Conservation (phyloP, 2,113 vertebrate genomes). For the Nanorana parkeri region DNA sequence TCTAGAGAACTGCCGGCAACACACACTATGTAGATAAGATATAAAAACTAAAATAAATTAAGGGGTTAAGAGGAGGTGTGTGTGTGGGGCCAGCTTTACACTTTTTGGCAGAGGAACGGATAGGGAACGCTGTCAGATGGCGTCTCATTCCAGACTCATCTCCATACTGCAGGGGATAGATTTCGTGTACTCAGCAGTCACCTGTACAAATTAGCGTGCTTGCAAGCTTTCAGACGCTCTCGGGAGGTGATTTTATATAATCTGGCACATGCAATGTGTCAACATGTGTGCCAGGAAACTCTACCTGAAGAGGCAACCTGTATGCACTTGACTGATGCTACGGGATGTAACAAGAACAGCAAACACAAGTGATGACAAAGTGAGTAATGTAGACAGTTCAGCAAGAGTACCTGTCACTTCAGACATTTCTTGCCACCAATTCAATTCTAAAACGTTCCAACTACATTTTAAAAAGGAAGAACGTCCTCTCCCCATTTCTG, state of each 20-base stretch:
- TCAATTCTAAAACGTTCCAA: too few species aligned
- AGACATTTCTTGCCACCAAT: too few species aligned
- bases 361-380: background rate
- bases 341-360: background rate
- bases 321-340: background rate
- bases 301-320: constrained; percentile 12
- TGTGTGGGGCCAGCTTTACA: too few species aligned
- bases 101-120: background rate
- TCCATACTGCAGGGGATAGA: constrained; percentile 26
- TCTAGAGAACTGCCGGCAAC: too few species aligned
- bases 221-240: constrained; percentile 10
- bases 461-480: too few species aligned
- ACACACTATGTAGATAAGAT: too few species aligned
- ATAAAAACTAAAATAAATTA: too few species aligned
- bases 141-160: constrained; percentile 36
- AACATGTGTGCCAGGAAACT: constrained; percentile 7
- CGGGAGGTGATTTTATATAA: constrained; percentile 23
- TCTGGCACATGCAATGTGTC: constrained; percentile 11
- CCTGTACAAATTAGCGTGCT: background rate
- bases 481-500: too few species aligned
- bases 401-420: background rate
- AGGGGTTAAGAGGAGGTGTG: too few species aligned
- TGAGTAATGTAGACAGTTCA: background rate
- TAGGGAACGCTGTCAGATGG: background rate
- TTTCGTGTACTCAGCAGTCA: constrained; percentile 17